Percentiles rank a stretch among this genome's conserved stretches.
phyloP scores from a whole-genome alignment of 2,113 vertebrate genomes.

The Clarias macrocephalus region DNA sequence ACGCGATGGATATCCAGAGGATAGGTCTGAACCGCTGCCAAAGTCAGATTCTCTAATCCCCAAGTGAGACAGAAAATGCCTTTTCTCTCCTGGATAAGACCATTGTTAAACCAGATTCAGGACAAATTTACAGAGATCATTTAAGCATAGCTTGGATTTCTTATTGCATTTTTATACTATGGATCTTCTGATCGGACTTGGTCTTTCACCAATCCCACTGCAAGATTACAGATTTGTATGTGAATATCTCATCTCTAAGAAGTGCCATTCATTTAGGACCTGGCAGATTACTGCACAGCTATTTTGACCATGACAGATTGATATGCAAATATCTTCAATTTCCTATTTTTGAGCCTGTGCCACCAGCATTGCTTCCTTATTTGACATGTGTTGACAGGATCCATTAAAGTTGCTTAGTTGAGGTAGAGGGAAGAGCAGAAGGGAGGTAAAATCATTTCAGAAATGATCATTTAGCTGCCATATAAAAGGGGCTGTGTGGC shows the following conservation, averaged over 20 bases:
- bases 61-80: slow-evolving; percentile 40
- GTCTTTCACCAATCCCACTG: slow-evolving; percentile 63
- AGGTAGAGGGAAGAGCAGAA: slow-evolving; percentile 29
- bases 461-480: slow-evolving; percentile 36
- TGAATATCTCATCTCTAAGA: slow-evolving; percentile 63
- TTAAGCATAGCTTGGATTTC: slow-evolving; percentile 57
- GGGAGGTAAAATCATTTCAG: slow-evolving; percentile 24
- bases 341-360: slow-evolving; percentile 57
- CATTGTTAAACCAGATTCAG: slow-evolving; percentile 65
- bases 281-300: slow-evolving; percentile 58
- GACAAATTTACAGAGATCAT: slow-evolving; percentile 54
- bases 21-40: slow-evolving; percentile 51
- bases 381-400: slow-evolving; percentile 1
- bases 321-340: slow-evolving; percentile 54
- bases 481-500: slow-evolving; percentile 39
- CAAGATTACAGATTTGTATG: slow-evolving; percentile 67
- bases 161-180: slow-evolving; percentile 66
- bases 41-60: slow-evolving; percentile 35
- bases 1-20: slow-evolving; percentile 50
- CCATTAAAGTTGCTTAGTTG: slow-evolving; percentile 28
- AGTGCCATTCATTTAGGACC: slow-evolving; percentile 61
- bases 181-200: slow-evolving; percentile 59
- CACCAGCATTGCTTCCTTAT: slow-evolving; percentile 15
- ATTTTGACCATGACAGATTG: slow-evolving; percentile 63
- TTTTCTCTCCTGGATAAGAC: slow-evolving; percentile 59